These are phyloP conservation scores for Oceanodroma tethys DNA, from an alignment of 2,113 vertebrate genomes.

Conservation along the genomic window DNA sequence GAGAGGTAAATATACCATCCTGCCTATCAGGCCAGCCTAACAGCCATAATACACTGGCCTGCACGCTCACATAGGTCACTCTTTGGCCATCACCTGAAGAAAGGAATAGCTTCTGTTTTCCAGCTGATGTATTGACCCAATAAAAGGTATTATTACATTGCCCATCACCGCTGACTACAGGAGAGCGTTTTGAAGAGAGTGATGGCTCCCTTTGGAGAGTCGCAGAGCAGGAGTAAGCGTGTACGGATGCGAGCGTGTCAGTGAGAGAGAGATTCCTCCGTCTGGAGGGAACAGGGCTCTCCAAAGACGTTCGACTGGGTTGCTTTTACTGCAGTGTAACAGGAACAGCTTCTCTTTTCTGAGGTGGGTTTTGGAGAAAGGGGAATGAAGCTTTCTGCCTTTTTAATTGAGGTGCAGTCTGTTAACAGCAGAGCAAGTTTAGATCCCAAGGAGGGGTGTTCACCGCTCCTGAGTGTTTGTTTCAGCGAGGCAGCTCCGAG, in stretches of 20 bases:
- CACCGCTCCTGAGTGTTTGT: not conserved
- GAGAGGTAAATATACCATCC: slow-evolving; percentile 4
- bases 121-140: slow-evolving; percentile 72
- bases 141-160: slow-evolving; percentile 67
- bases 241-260: not conserved
- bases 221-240: not conserved
- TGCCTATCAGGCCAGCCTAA: not conserved
- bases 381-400: not conserved
- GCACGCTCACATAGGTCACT: slow-evolving; percentile 5
- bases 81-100: slow-evolving; percentile 35
- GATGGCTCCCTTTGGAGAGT: slow-evolving; percentile 50
- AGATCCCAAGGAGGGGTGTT: not conserved
- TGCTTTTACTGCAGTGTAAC: not conserved
- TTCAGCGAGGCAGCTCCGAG: not conserved
- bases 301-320: not conserved
- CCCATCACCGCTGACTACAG: slow-evolving; percentile 54
- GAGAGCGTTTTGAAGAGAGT: slow-evolving; percentile 41
- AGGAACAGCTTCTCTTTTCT: not conserved
- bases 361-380: not conserved
- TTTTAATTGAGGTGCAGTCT: not conserved
- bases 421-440: not conserved
- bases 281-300: not conserved
- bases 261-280: not conserved
- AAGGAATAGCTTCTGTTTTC: slow-evolving; percentile 60
- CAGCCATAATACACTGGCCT: not conserved